A percentile compares a stretch with the other conserved stretches of the same genome.
Evolutionary conservation across 2,797 vertebrate species (phyloP).

Genomic region (Hyperoplus lanceolatus): DNA sequence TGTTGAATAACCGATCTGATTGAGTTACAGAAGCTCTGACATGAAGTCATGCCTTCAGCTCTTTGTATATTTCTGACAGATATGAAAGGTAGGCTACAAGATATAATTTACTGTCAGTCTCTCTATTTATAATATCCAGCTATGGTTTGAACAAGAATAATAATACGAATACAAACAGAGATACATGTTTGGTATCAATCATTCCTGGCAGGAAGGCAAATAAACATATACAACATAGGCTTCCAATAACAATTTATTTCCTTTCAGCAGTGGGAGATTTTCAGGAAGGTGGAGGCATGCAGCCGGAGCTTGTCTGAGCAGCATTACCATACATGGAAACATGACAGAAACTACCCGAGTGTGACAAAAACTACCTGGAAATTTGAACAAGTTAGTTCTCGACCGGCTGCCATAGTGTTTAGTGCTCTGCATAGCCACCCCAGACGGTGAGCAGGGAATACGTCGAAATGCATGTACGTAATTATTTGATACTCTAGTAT

Average conservation of each 20-base stretch:
- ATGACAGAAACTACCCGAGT: too few relatives aligned
- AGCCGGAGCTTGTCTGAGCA: too few relatives aligned
- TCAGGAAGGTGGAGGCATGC: too few relatives aligned
- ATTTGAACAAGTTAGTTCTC: too few relatives aligned
- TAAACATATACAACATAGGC: background rate
- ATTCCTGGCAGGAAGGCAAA: background rate
- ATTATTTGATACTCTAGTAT: too few relatives aligned
- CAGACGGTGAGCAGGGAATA: too few relatives aligned
- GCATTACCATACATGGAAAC: too few relatives aligned
- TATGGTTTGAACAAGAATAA: background rate
- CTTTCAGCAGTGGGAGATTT: too few relatives aligned
- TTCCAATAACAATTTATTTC: background rate
- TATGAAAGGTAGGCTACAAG: background rate
- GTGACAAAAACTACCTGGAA: too few relatives aligned
- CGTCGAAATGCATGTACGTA: too few relatives aligned
- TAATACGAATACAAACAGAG: background rate
- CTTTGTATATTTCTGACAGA: background rate
- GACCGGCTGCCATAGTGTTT: too few relatives aligned
- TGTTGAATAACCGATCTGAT: background rate
- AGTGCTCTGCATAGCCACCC: too few relatives aligned
- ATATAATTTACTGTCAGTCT: background rate
- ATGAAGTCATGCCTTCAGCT: background rate
- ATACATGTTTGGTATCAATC: background rate
- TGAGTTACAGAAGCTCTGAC: background rate
- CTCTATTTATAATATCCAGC: background rate